Evolutionary conservation across 2,797 vertebrate species (phyloP).

Genomic region (Cossypha niveicapilla): DNA sequence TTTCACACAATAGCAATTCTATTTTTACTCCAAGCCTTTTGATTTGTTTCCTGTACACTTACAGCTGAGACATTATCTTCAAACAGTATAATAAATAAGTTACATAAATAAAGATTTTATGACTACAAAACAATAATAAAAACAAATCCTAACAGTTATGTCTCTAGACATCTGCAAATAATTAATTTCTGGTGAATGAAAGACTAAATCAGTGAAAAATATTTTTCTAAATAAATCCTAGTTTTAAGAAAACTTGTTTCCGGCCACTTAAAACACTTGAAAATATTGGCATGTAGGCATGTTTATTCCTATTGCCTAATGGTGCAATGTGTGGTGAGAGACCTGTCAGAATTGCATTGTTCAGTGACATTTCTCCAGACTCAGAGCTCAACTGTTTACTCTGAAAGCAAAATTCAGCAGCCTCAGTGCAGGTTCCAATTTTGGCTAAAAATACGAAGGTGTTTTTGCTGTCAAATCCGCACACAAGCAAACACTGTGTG

Average conservation of each 20-base stretch:
- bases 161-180: background rate
- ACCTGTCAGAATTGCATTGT: background rate
- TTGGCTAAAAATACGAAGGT: background rate
- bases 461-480: background rate
- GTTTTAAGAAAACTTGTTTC: background rate
- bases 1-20: background rate
- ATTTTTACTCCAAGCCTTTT: background rate
- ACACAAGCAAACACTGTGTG: background rate
- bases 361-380: background rate
- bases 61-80: background rate
- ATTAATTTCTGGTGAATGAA: background rate
- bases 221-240: background rate
- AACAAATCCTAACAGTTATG: background rate
- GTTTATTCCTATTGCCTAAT: background rate
- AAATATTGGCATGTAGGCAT: background rate
- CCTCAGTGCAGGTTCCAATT: background rate
- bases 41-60: background rate
- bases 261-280: background rate
- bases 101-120: background rate
- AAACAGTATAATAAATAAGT: background rate
- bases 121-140: background rate
- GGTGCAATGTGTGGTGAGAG: fast-evolving
- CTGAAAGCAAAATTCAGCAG: background rate
- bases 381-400: background rate
- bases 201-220: background rate